Percentiles rank a stretch among this genome's conserved stretches.
These are phyloP conservation scores for Paraescarpia echinospica DNA, from an alignment of 1,140 invertebrate species.

Conservation along the genomic window DNA sequence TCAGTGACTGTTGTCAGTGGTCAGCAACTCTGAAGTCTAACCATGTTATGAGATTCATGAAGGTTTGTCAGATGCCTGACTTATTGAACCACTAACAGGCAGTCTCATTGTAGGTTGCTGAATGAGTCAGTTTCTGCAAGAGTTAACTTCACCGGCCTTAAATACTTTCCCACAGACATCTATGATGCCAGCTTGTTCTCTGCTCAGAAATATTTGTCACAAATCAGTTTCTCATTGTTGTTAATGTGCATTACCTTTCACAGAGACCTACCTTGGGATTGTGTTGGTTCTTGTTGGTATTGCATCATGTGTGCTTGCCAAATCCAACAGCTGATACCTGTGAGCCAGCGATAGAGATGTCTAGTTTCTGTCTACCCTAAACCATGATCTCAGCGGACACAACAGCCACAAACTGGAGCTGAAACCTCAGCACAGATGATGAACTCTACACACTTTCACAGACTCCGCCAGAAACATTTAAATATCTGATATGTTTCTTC, in stretches of 20 bases:
- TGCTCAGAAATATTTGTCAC: neutral
- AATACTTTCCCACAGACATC: neutral
- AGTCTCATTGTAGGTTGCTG: too few relatives aligned
- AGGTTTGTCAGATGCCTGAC: too few relatives aligned
- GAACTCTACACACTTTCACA: neutral
- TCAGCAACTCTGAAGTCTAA: too few relatives aligned
- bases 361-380: neutral
- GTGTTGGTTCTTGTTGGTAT: conserved; percentile 45
- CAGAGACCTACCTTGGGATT: conserved; percentile 49
- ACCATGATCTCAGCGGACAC: neutral
- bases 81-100: too few relatives aligned
- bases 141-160: neutral
- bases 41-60: too few relatives aligned
- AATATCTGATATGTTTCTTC: neutral
- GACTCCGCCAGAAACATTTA: neutral
- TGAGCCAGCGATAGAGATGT: neutral
- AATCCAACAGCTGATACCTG: conserved; percentile 24
- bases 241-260: conserved; percentile 28
- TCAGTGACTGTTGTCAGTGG: too few relatives aligned
- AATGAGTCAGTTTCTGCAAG: conserved; percentile 3
- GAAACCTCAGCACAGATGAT: neutral
- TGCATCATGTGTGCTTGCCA: conserved; percentile 38
- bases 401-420: neutral
- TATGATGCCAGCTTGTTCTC: neutral
- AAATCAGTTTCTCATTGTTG: neutral